These are phyloP conservation scores for Fopius arisanus DNA, from an alignment of 1,140 invertebrate genomes.

Conservation along the genomic window DNA sequence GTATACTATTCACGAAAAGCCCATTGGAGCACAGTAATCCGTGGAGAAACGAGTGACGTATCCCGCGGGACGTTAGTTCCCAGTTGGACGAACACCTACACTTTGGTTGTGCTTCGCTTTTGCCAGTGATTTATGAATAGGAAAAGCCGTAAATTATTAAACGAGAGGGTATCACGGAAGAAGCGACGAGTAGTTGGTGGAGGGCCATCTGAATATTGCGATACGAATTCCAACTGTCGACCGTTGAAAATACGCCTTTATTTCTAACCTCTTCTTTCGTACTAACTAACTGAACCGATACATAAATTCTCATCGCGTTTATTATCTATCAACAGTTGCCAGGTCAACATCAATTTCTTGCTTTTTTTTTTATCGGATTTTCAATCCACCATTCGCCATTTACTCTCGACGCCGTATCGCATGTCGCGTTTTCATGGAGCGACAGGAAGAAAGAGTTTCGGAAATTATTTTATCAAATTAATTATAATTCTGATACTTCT, in stretches of 20 bases:
- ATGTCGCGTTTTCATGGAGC: too few relatives aligned
- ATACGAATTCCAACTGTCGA: not conserved
- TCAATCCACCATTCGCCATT: too few relatives aligned
- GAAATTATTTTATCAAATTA: too few relatives aligned
- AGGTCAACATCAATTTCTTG: too few relatives aligned
- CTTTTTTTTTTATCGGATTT: too few relatives aligned
- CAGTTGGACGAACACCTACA: conserved; percentile 35
- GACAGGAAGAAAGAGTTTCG: too few relatives aligned
- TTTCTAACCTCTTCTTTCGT: not conserved
- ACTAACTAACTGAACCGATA: not conserved
- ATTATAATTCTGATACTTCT: too few relatives aligned
- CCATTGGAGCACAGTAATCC: conserved; percentile 18
- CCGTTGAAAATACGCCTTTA: not conserved
- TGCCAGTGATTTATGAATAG: conserved; percentile 50
- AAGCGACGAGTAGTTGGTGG: not conserved
- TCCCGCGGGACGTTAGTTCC: conserved; percentile 23
- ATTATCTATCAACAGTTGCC: conserved; percentile 44
- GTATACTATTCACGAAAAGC: not conserved
- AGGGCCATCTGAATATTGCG: conserved; percentile 2
- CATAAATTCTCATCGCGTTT: conserved; percentile 32
- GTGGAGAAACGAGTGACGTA: conserved; percentile 11
- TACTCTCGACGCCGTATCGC: too few relatives aligned
- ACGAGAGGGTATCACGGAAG: conserved; percentile 9
- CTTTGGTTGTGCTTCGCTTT: conserved; percentile 1
- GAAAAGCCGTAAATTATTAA: conserved; percentile 51